phyloP scores from a whole-genome alignment of 1,140 invertebrate species.

The Drosophila willistoni region DNA sequence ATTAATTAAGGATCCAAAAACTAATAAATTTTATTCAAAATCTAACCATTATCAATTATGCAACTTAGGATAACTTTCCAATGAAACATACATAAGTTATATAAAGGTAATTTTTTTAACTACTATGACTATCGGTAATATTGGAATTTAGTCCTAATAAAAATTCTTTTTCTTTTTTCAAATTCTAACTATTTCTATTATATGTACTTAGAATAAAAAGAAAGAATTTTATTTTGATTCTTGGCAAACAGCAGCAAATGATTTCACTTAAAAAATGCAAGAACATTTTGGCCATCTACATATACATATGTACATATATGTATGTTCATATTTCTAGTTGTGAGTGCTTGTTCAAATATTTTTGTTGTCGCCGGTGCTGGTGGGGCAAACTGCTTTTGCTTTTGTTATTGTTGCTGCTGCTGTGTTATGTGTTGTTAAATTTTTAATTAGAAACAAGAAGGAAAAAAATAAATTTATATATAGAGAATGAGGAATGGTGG shows the following conservation, averaged over 20 bases:
- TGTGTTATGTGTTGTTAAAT: conserved; percentile 35
- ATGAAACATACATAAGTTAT: no score
- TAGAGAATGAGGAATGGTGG: neutral
- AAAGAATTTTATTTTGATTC: conserved; percentile 32
- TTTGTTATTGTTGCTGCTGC: conserved; percentile 3
- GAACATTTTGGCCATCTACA: conserved; percentile 4
- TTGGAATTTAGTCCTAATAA: no score
- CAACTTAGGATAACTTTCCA: no score
- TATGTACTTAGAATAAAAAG: neutral
- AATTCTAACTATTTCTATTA: no score
- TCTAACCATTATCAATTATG: no score
- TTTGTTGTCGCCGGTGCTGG: neutral
- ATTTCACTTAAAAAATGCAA: conserved; percentile 13
- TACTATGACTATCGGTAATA: no score
- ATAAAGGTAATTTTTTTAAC: no score
- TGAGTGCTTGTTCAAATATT: conserved; percentile 8
- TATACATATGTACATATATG: neutral
- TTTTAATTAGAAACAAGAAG: conserved; percentile 62
- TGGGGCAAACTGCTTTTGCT: neutral
- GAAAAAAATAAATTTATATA: neutral
- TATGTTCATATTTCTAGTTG: neutral
- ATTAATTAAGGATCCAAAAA: no score
- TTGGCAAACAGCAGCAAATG: neutral
- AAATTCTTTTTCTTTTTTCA: no score
- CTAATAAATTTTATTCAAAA: no score